Percentiles rank a stretch among this genome's conserved stretches.
Conservation (phyloP, 2,797 vertebrate genomes). For the Helicolenus hilgendorfi region DNA sequence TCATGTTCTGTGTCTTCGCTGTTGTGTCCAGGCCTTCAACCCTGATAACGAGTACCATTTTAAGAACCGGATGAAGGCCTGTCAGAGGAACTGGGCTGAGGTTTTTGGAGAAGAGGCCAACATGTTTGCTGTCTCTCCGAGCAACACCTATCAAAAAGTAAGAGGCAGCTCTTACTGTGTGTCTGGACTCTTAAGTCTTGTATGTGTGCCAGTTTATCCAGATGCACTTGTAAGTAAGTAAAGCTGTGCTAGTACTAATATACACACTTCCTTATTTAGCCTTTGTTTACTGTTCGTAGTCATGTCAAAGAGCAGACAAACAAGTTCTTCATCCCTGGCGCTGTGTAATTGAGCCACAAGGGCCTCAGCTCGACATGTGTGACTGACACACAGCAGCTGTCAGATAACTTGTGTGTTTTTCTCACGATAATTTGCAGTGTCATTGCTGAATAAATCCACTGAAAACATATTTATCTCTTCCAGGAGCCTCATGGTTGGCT, state of each 20-base stretch:
- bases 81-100: conserved; percentile 98
- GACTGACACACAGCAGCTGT: conserved; percentile 79
- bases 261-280: conserved; percentile 22
- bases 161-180: conserved; percentile 3
- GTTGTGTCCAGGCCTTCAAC: conserved; percentile 94
- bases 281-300: conserved; percentile 45
- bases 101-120: conserved; percentile 96
- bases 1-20: neutral
- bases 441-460: conserved; percentile 23
- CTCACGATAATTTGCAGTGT: neutral
- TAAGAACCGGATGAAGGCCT: conserved; percentile 98
- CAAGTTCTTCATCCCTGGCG: conserved; percentile 8
- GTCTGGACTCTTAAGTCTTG: neutral
- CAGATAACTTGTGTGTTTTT: conserved; percentile 4
- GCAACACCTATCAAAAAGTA: conserved; percentile 96
- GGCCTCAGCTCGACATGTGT: conserved; percentile 42
- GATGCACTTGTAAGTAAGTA: neutral
- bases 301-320: conserved; percentile 21
- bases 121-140: conserved; percentile 96
- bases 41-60: conserved; percentile 99
- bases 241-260: conserved; percentile 1
- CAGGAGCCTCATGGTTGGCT: conserved; percentile 99
- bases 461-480: conserved; percentile 59
- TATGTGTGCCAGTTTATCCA: neutral
- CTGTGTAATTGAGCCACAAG: conserved; percentile 50